Evolutionary conservation across 2,797 vertebrate species (phyloP), one percentile per base, ranked within the genome.

Genomic region (Odontamblyopus rebecca): DNA sequence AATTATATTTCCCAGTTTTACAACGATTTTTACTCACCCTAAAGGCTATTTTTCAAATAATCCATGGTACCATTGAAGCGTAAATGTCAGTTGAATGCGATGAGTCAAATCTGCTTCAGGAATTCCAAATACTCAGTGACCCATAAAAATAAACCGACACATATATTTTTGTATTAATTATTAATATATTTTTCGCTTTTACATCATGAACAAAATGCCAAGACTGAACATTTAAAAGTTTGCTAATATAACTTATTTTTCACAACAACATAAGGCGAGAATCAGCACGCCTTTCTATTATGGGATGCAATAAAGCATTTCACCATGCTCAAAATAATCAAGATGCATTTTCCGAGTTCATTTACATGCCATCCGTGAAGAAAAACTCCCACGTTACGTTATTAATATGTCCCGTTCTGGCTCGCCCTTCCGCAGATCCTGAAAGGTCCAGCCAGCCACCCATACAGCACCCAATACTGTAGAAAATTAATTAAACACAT

Each of bases 401-500:
- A 80, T 83, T 85, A 80, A 83, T 85, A 70, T 66, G 76, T 81
- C 76, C 67, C 74, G 79, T 70, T 50, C 77, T 65, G 57, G 69
- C 74, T 76, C 74, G 73, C 84, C 76, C 44, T 15, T 13, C 12
- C n/a, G 68, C 38, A 77, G 80, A 68, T 11, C 8, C 48, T 90
- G 88, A 85, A 87, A 67, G 64, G 61, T 23, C 80, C 85, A 90
- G 88, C 82, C 80, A 86, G 78, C 77, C 76, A 83, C 54, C 81
- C 74, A 82, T 73, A 72, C 77, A 57, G 69, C 61, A 73, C 84
- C 80, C 82, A 77, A 82, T 77, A 81, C 78, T 70, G 77, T 84
- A 82, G 76, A 86, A 85, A 90, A 89, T 81, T 88, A 88, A 92
- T 91, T 91, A 91, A 93, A 92, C 76, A 88, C 78, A 71, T 81